Percentiles rank a stretch among this genome's conserved stretches.
phyloP scores from a whole-genome alignment of 2,113 vertebrate species.

The Pyxicephalus adspersus region DNA sequence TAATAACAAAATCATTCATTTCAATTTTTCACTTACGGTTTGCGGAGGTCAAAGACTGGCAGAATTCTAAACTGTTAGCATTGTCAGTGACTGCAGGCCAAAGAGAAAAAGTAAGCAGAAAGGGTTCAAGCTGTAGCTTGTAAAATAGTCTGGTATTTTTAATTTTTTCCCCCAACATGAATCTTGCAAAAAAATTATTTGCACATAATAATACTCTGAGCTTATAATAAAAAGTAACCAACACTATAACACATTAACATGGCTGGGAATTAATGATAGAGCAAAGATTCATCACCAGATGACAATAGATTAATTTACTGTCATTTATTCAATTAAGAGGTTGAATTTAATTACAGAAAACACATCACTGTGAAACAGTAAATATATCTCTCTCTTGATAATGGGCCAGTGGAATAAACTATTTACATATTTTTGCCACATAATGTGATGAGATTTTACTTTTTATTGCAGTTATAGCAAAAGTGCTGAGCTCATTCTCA shows the following conservation, averaged over 20 bases:
- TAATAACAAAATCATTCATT: no score
- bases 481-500: not conserved
- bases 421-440: slow-evolving; percentile 29
- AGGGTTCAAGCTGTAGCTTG: no score
- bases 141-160: no score
- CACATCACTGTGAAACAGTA: not conserved
- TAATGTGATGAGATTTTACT: slow-evolving; percentile 22
- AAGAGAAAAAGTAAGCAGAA: no score
- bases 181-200: not conserved
- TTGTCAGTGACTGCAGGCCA: no score
- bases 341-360: slow-evolving; percentile 20
- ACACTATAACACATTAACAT: not conserved
- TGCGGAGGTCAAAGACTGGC: no score
- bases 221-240: not conserved
- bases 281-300: not conserved
- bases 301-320: slow-evolving; percentile 24
- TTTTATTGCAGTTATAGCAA: not conserved
- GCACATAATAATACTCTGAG: slow-evolving; percentile 12
- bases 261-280: slow-evolving; percentile 13
- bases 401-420: not conserved
- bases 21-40: no score
- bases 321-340: slow-evolving; percentile 49
- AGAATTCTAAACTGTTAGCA: no score
- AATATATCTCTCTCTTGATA: slow-evolving; percentile 17
- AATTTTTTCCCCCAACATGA: no score